These are phyloP conservation scores for Exocentrus adspersus DNA, from an alignment of 2,888 invertebrate species.

Conservation along the genomic window DNA sequence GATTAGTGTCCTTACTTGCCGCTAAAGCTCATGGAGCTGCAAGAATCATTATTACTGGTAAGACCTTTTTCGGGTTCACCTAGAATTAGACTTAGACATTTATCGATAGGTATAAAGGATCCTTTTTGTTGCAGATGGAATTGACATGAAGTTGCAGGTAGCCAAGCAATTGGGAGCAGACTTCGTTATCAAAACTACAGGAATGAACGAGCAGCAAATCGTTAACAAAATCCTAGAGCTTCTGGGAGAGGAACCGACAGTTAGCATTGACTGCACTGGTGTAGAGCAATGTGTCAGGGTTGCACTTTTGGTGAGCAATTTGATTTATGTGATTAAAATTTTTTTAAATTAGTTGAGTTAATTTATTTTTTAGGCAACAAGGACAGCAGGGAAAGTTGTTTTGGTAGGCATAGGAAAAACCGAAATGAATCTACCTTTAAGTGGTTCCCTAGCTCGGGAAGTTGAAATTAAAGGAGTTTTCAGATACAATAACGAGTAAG, in stretches of 20 bases:
- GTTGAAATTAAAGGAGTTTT: slow-evolving; percentile 94
- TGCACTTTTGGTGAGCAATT: slow-evolving; percentile 79
- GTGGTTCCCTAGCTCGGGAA: slow-evolving; percentile 83
- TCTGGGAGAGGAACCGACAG: slow-evolving; percentile 74
- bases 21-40: slow-evolving; percentile 89
- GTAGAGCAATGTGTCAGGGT: slow-evolving; percentile 80
- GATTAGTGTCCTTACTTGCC: slow-evolving; percentile 80
- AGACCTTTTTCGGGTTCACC: no score
- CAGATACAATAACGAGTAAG: slow-evolving; percentile 90
- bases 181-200: slow-evolving; percentile 70
- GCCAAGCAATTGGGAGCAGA: slow-evolving; percentile 86
- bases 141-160: slow-evolving; percentile 70
- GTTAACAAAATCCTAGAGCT: slow-evolving; percentile 69
- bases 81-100: no score
- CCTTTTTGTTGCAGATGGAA: slow-evolving; percentile 74
- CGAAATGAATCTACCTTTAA: slow-evolving; percentile 83
- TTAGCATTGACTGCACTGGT: slow-evolving; percentile 90
- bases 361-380: slow-evolving; percentile 77
- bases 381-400: slow-evolving; percentile 85
- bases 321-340: no score
- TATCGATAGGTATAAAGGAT: no score
- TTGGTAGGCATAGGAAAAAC: slow-evolving; percentile 88
- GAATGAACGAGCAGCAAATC: slow-evolving; percentile 69
- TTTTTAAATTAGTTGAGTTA: no score
- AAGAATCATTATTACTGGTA: slow-evolving; percentile 81